Conservation (phyloP, 2,113 vertebrate species). For the Thermophis baileyi region DNA sequence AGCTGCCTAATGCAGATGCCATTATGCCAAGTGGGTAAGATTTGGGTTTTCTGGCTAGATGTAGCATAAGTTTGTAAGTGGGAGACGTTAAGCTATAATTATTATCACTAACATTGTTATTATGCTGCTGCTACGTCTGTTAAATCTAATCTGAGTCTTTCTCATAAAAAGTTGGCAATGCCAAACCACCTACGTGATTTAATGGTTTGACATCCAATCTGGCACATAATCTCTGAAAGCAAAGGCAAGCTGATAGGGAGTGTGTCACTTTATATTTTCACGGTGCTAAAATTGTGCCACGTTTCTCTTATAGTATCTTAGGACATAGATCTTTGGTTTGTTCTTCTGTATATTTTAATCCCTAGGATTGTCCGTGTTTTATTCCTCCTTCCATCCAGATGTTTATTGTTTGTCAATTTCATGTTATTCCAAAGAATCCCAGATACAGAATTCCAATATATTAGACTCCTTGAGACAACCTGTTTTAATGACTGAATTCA, state of each 20-base stretch:
- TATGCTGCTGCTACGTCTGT: neutral
- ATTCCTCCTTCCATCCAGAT: neutral
- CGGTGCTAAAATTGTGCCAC: neutral
- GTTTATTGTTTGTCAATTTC: conserved; percentile 1
- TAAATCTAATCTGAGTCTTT: neutral
- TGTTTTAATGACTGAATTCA: neutral
- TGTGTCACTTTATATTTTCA: neutral
- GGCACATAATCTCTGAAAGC: neutral
- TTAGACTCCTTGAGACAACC: neutral
- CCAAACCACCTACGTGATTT: neutral
- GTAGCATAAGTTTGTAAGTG: neutral
- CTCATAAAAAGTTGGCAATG: neutral
- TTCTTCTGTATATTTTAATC: neutral
- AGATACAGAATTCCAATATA: neutral
- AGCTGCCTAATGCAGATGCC: neutral
- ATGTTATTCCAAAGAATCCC: neutral
- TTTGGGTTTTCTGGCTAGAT: neutral
- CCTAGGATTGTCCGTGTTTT: neutral
- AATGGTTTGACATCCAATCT: neutral
- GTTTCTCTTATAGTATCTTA: neutral
- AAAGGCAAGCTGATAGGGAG: neutral
- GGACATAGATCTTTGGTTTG: neutral
- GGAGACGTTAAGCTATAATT: neutral
- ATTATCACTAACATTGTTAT: neutral
- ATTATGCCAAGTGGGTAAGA: neutral